Evolutionary conservation across 2,113 vertebrate genomes (phyloP).

Genomic region (Lonchura striata): DNA sequence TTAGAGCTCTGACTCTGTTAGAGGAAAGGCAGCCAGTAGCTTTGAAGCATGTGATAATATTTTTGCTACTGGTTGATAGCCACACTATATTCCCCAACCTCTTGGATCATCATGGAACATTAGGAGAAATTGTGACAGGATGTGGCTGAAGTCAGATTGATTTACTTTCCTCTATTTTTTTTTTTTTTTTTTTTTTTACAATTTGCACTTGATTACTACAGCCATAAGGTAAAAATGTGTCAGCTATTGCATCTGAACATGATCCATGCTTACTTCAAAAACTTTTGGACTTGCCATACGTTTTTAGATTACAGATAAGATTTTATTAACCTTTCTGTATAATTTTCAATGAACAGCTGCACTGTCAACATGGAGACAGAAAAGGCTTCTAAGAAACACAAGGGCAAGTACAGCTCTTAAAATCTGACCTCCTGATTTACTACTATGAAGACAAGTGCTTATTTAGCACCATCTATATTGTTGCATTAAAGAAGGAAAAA

Average conservation of each 20-base stretch:
- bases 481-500: not conserved
- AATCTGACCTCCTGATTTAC: slow-evolving; percentile 35
- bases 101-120: not conserved
- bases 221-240: not conserved
- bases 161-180: not conserved
- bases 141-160: not conserved
- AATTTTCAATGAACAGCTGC: slow-evolving; percentile 73
- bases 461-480: slow-evolving; percentile 24
- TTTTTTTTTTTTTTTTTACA: not conserved
- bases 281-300: not conserved
- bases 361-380: slow-evolving; percentile 59
- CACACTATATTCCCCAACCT: not conserved
- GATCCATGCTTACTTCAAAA: not conserved
- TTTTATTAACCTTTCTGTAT: slow-evolving; percentile 43
- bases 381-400: slow-evolving; percentile 73
- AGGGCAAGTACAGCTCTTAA: slow-evolving; percentile 55
- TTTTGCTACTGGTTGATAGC: slow-evolving; percentile 4
- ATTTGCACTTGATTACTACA: not conserved
- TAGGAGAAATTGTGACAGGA: not conserved
- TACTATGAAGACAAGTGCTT: not conserved
- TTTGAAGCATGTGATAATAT: slow-evolving; percentile 32
- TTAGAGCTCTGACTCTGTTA: slow-evolving; percentile 25
- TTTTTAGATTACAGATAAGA: slow-evolving; percentile 26
- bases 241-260: not conserved
- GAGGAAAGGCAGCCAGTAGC: slow-evolving; percentile 24